phyloP scores from a whole-genome alignment of 1,140 invertebrate genomes.

The Bombus confusus region DNA sequence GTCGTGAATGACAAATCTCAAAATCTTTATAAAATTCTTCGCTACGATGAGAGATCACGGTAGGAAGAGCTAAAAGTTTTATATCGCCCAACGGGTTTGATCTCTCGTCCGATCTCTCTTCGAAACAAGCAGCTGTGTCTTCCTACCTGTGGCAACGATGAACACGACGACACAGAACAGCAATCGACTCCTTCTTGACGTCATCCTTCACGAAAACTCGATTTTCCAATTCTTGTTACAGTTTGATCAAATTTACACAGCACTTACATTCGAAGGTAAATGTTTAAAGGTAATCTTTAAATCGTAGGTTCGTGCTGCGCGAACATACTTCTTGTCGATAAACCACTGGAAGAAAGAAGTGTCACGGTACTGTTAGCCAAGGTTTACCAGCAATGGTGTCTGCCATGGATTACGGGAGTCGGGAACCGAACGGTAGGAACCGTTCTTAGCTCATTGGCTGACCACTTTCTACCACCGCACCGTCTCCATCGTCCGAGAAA shows the following conservation, averaged over 20 bases:
- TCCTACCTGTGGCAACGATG: conserved; percentile 70
- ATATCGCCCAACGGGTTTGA: neutral
- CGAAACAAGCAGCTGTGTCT: conserved; percentile 17
- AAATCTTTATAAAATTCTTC: neutral
- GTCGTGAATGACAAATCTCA: neutral
- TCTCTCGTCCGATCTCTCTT: conserved; percentile 2
- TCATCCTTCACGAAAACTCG: conserved; percentile 59
- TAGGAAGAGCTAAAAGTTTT: neutral
- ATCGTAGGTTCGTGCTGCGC: neutral
- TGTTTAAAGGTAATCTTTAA: neutral
- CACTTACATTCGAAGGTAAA: neutral
- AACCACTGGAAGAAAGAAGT: conserved; percentile 61
- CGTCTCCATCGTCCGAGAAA: conserved; percentile 72
- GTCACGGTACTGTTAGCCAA: conserved; percentile 60
- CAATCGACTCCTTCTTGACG: conserved; percentile 61
- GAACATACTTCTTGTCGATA: conserved; percentile 54
- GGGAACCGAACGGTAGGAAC: conserved; percentile 63
- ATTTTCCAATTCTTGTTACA: neutral
- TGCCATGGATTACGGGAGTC: conserved; percentile 58
- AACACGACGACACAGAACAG: conserved; percentile 70
- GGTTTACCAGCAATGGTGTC: conserved; percentile 55
- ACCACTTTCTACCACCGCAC: conserved; percentile 79
- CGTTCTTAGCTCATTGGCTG: conserved; percentile 77
- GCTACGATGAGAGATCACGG: neutral
- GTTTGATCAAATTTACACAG: neutral